Conservation (phyloP, 2,888 invertebrate genomes). For the Petrolisthes manimaculis region DNA sequence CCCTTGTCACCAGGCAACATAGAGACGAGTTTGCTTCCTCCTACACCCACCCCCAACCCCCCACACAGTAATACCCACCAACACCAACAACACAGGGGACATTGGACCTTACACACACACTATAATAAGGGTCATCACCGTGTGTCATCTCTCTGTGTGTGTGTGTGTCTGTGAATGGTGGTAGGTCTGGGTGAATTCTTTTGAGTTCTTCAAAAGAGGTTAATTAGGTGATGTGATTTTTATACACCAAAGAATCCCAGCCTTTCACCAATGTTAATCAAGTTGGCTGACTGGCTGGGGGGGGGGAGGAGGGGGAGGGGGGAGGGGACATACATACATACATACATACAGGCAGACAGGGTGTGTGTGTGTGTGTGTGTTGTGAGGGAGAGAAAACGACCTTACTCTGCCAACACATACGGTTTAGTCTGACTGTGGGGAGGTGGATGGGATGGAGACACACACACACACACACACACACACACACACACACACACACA, state of each 20-base stretch:
- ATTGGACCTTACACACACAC: background rate
- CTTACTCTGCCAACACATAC: too few species aligned
- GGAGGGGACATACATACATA: too few species aligned
- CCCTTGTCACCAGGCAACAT: background rate
- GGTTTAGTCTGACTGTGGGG: background rate
- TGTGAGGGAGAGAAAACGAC: background rate
- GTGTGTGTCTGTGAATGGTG: conserved; percentile 34
- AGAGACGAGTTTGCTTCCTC: background rate
- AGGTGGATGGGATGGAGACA: background rate
- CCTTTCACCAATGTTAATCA: conserved; percentile 61
- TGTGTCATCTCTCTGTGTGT: too few species aligned
- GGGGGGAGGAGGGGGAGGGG: conserved; percentile 11
- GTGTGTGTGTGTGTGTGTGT: background rate
- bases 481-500: too few species aligned
- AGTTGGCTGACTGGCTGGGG: conserved; percentile 27
- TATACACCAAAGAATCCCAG: conserved; percentile 60
- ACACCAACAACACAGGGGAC: background rate
- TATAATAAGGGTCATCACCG: background rate
- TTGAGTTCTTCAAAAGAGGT: conserved; percentile 59
- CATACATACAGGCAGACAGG: background rate
- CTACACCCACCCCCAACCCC: too few species aligned
- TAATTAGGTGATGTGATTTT: conserved; percentile 63
- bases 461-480: too few species aligned
- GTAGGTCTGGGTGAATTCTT: conserved; percentile 59
- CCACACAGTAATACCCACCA: background rate